These are phyloP conservation scores for Bucorvus abyssinicus DNA, from an alignment of 2,797 vertebrate genomes.

Conservation along the genomic window DNA sequence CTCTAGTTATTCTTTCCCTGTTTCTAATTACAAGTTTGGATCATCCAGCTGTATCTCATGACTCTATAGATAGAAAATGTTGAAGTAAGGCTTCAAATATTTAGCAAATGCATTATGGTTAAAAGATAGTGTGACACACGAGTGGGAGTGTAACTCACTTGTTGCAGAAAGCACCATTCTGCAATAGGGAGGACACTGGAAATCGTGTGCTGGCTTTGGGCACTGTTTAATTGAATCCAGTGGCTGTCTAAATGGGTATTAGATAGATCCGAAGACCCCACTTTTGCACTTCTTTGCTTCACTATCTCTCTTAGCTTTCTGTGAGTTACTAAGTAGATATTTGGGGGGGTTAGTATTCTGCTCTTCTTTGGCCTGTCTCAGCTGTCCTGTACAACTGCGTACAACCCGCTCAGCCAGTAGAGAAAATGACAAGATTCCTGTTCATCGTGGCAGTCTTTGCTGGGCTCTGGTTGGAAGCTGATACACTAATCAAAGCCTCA, in stretches of 20 bases:
- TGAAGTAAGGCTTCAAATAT: neutral
- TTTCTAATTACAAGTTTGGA: neutral
- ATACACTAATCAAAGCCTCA: neutral
- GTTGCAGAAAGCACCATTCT: neutral
- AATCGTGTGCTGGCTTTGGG: neutral
- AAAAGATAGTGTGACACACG: neutral
- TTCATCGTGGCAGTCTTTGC: neutral
- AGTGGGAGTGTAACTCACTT: neutral
- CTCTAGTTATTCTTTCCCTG: neutral
- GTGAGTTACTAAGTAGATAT: neutral
- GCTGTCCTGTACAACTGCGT: neutral
- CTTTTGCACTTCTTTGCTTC: neutral
- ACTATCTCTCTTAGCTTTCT: neutral
- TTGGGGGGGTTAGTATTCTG: neutral
- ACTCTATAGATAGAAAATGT: neutral
- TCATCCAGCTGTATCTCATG: neutral
- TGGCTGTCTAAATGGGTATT: neutral
- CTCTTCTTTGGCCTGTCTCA: fast-evolving
- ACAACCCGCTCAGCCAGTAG: neutral
- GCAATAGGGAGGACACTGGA: neutral
- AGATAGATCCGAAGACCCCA: neutral
- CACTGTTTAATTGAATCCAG: neutral
- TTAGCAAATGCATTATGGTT: neutral
- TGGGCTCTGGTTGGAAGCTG: neutral
- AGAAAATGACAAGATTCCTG: neutral